These are phyloP conservation scores for Trematomus loennbergii DNA, from an alignment of 2,113 vertebrate species.

Conservation along the genomic window DNA sequence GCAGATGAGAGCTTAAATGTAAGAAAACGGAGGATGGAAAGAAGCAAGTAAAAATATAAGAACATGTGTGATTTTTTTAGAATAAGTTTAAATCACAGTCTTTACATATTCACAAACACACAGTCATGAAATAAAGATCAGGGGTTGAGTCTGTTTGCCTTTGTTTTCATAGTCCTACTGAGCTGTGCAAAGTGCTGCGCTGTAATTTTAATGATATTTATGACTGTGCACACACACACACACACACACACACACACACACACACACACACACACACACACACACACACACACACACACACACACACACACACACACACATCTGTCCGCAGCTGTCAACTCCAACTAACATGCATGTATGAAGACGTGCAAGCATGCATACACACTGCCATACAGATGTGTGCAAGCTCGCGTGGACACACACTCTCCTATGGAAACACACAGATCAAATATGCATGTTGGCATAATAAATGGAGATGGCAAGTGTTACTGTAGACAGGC, in stretches of 20 bases:
- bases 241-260: too few relatives aligned
- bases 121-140: constrained; percentile 58
- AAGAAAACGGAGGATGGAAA: too few relatives aligned
- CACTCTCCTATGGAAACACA: constrained; percentile 13
- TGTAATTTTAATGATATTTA: constrained; percentile 72
- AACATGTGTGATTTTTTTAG: neutral
- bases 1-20: too few relatives aligned
- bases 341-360: constrained; percentile 29
- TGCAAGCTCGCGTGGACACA: constrained; percentile 10
- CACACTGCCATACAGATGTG: constrained; percentile 10
- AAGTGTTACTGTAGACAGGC: constrained; percentile 32
- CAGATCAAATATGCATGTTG: constrained; percentile 61
- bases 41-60: too few relatives aligned
- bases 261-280: too few relatives aligned
- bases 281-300: too few relatives aligned
- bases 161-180: constrained; percentile 66
- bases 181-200: constrained; percentile 58
- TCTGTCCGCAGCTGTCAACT: constrained; percentile 47
- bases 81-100: neutral
- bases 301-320: constrained; percentile 35
- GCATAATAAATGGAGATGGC: too few relatives aligned
- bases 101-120: constrained; percentile 19
- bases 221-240: constrained; percentile 35
- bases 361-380: constrained; percentile 30
- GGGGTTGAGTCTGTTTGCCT: constrained; percentile 36